Percentiles rank a stretch among this genome's conserved stretches.
phyloP scores from a whole-genome alignment of 2,888 invertebrate species.

The Habrosyne pyritoides region DNA sequence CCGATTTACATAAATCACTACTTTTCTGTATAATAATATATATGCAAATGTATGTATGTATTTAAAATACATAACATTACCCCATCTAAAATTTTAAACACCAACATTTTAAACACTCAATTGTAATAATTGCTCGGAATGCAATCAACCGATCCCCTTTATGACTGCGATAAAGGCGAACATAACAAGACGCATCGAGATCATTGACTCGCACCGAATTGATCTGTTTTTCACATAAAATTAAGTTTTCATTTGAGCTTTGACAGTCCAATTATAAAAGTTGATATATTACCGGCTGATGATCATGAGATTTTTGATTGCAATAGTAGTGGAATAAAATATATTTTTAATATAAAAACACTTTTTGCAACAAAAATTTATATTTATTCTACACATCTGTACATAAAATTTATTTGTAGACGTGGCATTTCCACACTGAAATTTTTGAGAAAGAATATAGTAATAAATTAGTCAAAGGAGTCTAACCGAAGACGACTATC shows the following conservation, averaged over 20 bases:
- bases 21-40: no score
- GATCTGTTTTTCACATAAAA: constrained; percentile 13
- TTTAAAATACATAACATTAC: not conserved
- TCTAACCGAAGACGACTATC: no score
- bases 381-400: no score
- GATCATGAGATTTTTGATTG: not conserved
- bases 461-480: no score
- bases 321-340: not conserved
- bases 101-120: not conserved
- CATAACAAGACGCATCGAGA: constrained; percentile 5
- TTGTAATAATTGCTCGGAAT: constrained; percentile 28
- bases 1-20: no score
- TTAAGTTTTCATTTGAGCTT: not conserved
- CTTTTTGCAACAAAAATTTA: no score
- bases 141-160: constrained; percentile 41
- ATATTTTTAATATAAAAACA: not conserved
- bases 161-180: constrained; percentile 35
- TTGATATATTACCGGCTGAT: not conserved
- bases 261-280: not conserved
- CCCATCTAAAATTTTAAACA: not conserved
- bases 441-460: no score
- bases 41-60: not conserved
- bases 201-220: constrained; percentile 12
- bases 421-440: no score
- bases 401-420: no score